These are phyloP conservation scores for Grammomys surdaster DNA, from an alignment of 2,113 vertebrate species.

Conservation along the genomic window DNA sequence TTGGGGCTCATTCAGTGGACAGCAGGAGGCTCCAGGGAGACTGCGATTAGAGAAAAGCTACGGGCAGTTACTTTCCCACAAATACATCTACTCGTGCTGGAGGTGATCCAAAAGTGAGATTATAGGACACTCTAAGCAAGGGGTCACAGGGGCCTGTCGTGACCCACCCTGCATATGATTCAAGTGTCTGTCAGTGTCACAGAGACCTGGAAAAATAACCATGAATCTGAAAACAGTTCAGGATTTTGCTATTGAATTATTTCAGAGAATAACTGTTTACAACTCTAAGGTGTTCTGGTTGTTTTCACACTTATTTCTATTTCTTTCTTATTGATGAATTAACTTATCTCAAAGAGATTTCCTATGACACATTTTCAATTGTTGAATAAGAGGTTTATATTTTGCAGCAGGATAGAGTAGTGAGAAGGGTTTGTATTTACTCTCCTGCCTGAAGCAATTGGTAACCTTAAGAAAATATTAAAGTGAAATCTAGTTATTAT, in stretches of 20 bases:
- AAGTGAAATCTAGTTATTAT: neutral
- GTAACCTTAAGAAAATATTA: slow-evolving; percentile 8
- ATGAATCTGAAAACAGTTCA: neutral
- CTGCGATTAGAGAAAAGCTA: neutral
- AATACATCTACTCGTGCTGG: neutral
- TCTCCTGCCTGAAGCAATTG: neutral
- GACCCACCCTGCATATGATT: neutral
- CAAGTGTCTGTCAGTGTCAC: neutral
- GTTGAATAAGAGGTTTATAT: neutral
- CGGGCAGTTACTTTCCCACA: neutral
- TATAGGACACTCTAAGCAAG: neutral
- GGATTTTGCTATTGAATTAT: neutral
- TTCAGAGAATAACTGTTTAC: slow-evolving; percentile 34
- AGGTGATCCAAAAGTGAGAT: neutral
- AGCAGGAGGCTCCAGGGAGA: neutral
- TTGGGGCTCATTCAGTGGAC: neutral
- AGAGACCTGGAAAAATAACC: neutral
- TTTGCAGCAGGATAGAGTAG: neutral
- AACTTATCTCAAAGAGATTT: slow-evolving; percentile 2
- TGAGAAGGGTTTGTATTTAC: neutral
- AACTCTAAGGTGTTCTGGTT: neutral
- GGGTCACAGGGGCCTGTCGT: neutral
- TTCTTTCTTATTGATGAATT: slow-evolving; percentile 28
- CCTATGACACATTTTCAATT: slow-evolving; percentile 28
- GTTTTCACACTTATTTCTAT: neutral